Conservation (phyloP, 1,140 invertebrate genomes). For the Dreissena polymorpha region DNA sequence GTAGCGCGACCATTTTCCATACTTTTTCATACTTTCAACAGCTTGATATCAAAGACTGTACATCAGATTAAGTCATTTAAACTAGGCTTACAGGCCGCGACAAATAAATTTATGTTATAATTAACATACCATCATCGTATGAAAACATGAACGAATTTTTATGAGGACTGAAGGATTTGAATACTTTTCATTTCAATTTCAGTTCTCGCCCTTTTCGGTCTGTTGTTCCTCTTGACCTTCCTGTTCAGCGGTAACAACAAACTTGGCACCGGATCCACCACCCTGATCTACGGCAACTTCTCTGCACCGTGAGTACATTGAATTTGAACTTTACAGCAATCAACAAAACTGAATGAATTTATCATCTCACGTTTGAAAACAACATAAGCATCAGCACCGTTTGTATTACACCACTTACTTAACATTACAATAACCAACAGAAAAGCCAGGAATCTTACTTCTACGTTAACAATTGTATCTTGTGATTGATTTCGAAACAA, state of each 20-base stretch:
- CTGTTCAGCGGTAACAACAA: conserved; percentile 5
- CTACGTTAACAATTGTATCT: too few species aligned
- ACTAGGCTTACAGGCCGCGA: background rate
- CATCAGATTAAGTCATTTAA: background rate
- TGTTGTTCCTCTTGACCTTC: conserved; percentile 12
- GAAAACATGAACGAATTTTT: too few species aligned
- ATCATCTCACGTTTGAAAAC: too few species aligned
- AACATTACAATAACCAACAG: too few species aligned
- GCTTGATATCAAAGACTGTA: background rate
- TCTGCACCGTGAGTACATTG: conserved; percentile 35
- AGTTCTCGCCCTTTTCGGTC: conserved; percentile 16
- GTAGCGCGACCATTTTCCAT: background rate
- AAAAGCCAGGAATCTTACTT: too few species aligned
- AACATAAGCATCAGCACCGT: too few species aligned
- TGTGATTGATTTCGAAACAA: too few species aligned
- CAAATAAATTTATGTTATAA: too few species aligned
- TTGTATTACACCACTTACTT: too few species aligned
- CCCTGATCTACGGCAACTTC: conserved; percentile 32
- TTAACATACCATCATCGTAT: too few species aligned
- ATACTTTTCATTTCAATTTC: background rate
- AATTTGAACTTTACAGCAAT: background rate
- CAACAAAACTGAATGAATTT: background rate
- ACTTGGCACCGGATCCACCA: conserved; percentile 16
- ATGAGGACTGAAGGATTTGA: too few species aligned
- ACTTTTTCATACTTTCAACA: background rate